A percentile compares a stretch with the other conserved stretches of the same genome.
Evolutionary conservation across 2,888 invertebrate genomes (phyloP).

Genomic region (Dryadula phaetusa): DNA sequence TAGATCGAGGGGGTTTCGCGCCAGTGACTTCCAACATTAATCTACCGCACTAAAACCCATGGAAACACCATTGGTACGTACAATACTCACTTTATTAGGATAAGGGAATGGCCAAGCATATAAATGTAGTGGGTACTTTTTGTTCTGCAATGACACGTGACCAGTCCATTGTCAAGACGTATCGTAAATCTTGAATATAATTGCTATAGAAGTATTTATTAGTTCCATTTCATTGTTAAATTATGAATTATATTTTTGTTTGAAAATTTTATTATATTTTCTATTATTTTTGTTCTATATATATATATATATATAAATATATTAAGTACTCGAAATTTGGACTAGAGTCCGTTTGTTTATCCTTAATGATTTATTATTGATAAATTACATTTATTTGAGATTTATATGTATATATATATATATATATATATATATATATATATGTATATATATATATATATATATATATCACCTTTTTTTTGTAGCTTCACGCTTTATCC

Average conservation of each 20-base stretch:
- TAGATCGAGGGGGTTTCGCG: constrained; percentile 37
- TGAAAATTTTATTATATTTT: neutral
- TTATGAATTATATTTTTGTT: neutral
- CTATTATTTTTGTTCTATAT: neutral
- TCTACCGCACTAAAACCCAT: constrained; percentile 49
- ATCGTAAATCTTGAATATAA: constrained; percentile 38
- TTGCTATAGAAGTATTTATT: constrained; percentile 14
- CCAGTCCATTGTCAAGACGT: constrained; percentile 40
- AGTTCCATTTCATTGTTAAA: neutral
- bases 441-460: too few relatives aligned
- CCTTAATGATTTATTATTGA: too few relatives aligned
- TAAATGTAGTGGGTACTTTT: constrained; percentile 46
- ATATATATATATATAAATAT: too few relatives aligned
- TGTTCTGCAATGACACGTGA: constrained; percentile 49
- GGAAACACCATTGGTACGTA: too few relatives aligned
- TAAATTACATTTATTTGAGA: too few relatives aligned
- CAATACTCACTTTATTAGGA: constrained; percentile 10
- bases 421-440: too few relatives aligned
- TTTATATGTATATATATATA: too few relatives aligned
- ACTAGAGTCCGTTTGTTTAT: too few relatives aligned
- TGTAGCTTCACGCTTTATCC: too few relatives aligned
- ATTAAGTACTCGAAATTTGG: too few relatives aligned
- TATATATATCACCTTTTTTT: too few relatives aligned
- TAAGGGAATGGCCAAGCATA: constrained; percentile 38
- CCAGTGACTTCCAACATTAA: constrained; percentile 48